Base-by-base conservation (phyloP, 2,888 invertebrate genomes). In the Steromphala cineraria region DNA sequence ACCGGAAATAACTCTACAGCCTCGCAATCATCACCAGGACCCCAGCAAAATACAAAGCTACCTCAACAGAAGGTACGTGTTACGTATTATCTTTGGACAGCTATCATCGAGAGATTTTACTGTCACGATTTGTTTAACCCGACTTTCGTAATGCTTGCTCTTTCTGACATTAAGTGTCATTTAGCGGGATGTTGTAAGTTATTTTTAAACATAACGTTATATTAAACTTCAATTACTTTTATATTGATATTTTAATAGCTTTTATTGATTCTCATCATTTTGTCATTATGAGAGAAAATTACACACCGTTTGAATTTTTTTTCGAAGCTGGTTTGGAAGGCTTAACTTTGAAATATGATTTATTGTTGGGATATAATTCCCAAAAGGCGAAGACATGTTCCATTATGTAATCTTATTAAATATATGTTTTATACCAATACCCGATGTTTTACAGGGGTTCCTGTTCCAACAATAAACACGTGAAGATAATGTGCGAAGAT, bases 401-500 rank as follows among this genome's bases (percentile, higher is more conserved):
- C 4, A 36, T 36, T 7, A 36, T 4, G 2, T 4, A 36, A 36
- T 7, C 7, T 36, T 36, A 36, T 36, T 36, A n/a, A 19, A 55
- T 3, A 10, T n/a, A 24, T 24, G 24, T 8, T 15, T 17, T 24
- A 24, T 56, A 31, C 28, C 3, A 8, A 31, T 21, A 75, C 2
- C 19, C 7, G 7, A 17, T 28, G 17, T 40, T 19, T 75, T 75
- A 8, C 40, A 75, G 75, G 36, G 67, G 77, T 52, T 19, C 62
- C 24, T 88, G 88, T 71, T 28, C 79, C 17, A 79, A 83, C 31
- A 74, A 80, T 21, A 84, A 80, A 56, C 83, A 85, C 8, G 86
- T 88, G 10, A 71, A 81, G 24, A 76, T 88, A 36, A 80, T 80
- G 0, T 88, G 88, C 75, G 84, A 82, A 36, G 46, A 83, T 71